Base-by-base conservation (phyloP, 2,797 vertebrate genomes). In the Brachymystax lenok region DNA sequence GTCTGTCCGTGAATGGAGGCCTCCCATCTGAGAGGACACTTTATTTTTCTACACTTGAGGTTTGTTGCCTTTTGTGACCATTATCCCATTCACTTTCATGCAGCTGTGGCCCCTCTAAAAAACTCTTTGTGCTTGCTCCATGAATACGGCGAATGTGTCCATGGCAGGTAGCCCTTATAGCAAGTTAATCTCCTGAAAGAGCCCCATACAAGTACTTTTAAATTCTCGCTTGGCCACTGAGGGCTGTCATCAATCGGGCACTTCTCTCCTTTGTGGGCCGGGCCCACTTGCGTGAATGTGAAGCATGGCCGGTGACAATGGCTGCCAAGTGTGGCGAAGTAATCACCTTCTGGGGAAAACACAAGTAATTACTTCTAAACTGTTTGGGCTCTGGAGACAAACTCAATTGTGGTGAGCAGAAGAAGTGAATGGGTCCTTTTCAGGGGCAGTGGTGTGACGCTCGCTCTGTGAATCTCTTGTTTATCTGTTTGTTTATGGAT, bases 121-220 rank as follows among this genome's bases (percentile, higher is more conserved):
- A 93, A 86, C 85, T 89, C 89, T 95, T 95, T 95, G 92, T 95
- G 91, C 77, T 64, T 73, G 69, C 84, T 83, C 89, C 86, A 90
- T 95, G 93, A 94, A 94, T 93, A 90, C 90, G 89, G 88, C 88
- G 90, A 93, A 93, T 94, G 92, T 90, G 91, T 94, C 93, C 85
- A 79, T 95, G 93, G 92, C 93, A 95, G 94, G 93, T 95, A 94
- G 93, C 92, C 93, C 94, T 95, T 90, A 92, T 93, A 93, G 92
- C 91, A 94, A 95, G 93, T 95, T 95, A 95, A 95, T 95, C 94
- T 95, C 88, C 87, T 94, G 90, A 95, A 94, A 94, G 92, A 92
- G 89, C 80, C 86, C 90, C 89, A 93, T 92, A 95, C 90, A 95
- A 93, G 91, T 91, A 92, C 92, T 95, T 95, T 94, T 91, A 94